phyloP scores from a whole-genome alignment of 2,888 invertebrate genomes.

The Torymus tubicola region DNA sequence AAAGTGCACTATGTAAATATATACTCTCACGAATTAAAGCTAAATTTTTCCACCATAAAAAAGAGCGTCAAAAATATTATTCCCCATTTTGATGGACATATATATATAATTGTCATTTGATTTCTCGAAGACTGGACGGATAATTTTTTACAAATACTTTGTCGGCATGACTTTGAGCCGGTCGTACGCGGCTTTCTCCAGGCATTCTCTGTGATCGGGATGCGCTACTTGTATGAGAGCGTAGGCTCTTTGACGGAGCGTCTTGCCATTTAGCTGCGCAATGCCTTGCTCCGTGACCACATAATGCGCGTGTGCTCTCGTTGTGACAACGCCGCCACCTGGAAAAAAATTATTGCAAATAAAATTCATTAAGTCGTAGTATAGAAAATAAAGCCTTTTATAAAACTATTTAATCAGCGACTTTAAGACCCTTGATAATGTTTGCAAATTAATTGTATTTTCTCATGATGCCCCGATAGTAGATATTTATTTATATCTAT shows the following conservation, averaged over 20 bases:
- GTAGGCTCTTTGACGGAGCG: conserved; percentile 91
- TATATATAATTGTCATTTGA: no score
- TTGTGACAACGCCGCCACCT: conserved; percentile 97
- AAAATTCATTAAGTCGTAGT: no score
- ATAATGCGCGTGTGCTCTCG: conserved; percentile 94
- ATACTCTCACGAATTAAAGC: conserved; percentile 20
- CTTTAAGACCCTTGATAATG: no score
- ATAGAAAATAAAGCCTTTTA: no score
- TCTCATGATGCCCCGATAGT: no score
- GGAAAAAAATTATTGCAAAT: conserved; percentile 39
- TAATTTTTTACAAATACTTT: conserved; percentile 61
- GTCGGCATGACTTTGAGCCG: conserved; percentile 87
- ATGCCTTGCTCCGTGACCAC: conserved; percentile 96
- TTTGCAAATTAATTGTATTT: no score
- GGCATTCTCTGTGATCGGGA: conserved; percentile 88
- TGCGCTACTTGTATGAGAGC: conserved; percentile 93
- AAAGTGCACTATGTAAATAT: not conserved
- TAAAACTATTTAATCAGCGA: no score
- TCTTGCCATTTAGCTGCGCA: conserved; percentile 92
- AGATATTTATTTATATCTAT: no score
- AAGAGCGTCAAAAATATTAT: not conserved
- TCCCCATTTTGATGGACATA: no score
- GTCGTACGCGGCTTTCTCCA: conserved; percentile 93
- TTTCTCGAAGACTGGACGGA: no score
- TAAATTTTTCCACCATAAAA: no score